Conservation (phyloP, 2,797 vertebrate species). For the Smutsia gigantea region DNA sequence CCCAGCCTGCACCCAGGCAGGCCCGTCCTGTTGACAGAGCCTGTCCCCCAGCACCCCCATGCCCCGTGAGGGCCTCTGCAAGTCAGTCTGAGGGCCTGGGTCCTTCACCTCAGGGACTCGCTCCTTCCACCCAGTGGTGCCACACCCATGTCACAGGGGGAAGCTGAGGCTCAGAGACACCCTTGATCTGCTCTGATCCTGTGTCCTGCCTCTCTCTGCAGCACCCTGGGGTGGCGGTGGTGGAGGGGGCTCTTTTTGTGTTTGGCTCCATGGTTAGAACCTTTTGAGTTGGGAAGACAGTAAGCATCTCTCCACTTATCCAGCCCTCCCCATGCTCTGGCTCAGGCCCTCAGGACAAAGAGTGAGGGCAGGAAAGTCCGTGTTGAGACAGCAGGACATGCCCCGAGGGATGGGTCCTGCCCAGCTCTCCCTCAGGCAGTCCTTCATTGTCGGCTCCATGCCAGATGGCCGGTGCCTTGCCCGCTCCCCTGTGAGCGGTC, state of each 20-base stretch:
- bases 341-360: not conserved
- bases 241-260: too few species aligned
- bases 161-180: not conserved
- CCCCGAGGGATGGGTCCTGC: not conserved
- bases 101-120: not conserved
- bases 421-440: not conserved
- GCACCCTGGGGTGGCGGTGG: too few species aligned
- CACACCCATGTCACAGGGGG: not conserved
- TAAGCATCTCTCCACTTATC: fast-evolving
- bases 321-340: too few species aligned
- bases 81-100: not conserved
- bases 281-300: not conserved
- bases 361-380: not conserved
- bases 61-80: not conserved
- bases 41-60: not conserved
- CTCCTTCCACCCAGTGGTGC: not conserved
- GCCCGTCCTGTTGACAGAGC: not conserved
- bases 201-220: too few species aligned
- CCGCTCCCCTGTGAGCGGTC: not conserved
- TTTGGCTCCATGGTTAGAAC: too few species aligned
- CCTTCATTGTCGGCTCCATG: not conserved
- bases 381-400: not conserved
- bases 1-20: not conserved
- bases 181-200: too few species aligned
- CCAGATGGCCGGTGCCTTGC: not conserved